Evolutionary conservation across 2,888 invertebrate species (phyloP).

Genomic region (Hirtodrosophila trivittata): DNA sequence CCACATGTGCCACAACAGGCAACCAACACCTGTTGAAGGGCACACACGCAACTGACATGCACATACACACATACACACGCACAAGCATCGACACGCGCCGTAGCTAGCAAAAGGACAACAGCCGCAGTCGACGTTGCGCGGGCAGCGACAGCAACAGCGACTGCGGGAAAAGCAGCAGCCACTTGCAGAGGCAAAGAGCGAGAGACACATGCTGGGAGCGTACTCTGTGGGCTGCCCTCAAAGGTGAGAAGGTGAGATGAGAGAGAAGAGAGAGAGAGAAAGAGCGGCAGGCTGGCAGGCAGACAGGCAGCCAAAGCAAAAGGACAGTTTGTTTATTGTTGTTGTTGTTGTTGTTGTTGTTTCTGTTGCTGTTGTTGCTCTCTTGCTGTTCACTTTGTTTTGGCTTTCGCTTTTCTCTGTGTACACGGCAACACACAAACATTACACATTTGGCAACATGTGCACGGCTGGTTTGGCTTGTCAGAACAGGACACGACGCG

Average conservation of each 20-base stretch:
- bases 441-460: slow-evolving; percentile 64
- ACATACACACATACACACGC: slow-evolving; percentile 26
- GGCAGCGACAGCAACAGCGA: slow-evolving; percentile 24
- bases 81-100: slow-evolving; percentile 64
- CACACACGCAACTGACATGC: slow-evolving; percentile 51
- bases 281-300: not conserved
- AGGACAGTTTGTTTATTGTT: slow-evolving; percentile 28
- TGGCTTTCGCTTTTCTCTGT: slow-evolving; percentile 55
- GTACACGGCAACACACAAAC: slow-evolving; percentile 26
- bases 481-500: slow-evolving; percentile 23
- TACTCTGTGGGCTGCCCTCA: slow-evolving; percentile 34
- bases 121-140: slow-evolving; percentile 48
- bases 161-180: slow-evolving; percentile 25
- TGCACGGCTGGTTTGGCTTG: slow-evolving; percentile 43
- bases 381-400: slow-evolving; percentile 61
- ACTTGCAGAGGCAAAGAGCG: slow-evolving; percentile 44
- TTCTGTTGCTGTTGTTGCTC: slow-evolving; percentile 16
- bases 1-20: slow-evolving; percentile 53
- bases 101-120: slow-evolving; percentile 66
- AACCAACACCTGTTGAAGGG: slow-evolving; percentile 70
- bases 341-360: slow-evolving; percentile 19
- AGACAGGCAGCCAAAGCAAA: slow-evolving; percentile 25
- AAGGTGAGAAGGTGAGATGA: slow-evolving; percentile 46
- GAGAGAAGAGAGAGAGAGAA: not conserved
- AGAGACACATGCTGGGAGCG: slow-evolving; percentile 63